Percentiles rank a stretch among this genome's conserved stretches.
These are phyloP conservation scores for Periophthalmodon schlosseri DNA, from an alignment of 2,113 vertebrate genomes.

Conservation along the genomic window DNA sequence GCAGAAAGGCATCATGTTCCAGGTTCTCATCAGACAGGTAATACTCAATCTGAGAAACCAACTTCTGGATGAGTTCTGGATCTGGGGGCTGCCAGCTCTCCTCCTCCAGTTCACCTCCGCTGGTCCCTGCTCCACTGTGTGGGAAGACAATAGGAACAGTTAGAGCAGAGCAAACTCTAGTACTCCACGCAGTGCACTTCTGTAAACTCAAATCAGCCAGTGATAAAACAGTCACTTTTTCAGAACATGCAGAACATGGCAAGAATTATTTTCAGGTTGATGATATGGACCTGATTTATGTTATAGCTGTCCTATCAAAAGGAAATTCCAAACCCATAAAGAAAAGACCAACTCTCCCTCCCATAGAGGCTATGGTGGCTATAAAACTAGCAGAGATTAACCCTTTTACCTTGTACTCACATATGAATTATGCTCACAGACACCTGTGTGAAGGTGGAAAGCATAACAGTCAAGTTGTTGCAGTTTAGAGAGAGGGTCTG, in stretches of 20 bases:
- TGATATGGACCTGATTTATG: slow-evolving; percentile 30
- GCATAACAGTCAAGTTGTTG: slow-evolving; percentile 28
- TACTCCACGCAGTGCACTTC: not conserved
- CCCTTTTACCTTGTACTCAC: too few relatives aligned
- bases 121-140: slow-evolving; percentile 79
- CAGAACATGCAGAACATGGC: slow-evolving; percentile 36
- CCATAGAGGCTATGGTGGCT: slow-evolving; percentile 58
- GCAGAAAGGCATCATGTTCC: slow-evolving; percentile 94
- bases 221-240: slow-evolving; percentile 37
- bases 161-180: slow-evolving; percentile 14
- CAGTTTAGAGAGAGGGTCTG: slow-evolving; percentile 52
- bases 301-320: not conserved
- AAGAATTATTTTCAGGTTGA: slow-evolving; percentile 10
- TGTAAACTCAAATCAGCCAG: slow-evolving; percentile 11
- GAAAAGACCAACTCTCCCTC: slow-evolving; percentile 50
- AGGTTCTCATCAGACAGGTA: slow-evolving; percentile 97
- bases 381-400: not conserved
- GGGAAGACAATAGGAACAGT: slow-evolving; percentile 33
- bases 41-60: slow-evolving; percentile 93
- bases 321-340: slow-evolving; percentile 40
- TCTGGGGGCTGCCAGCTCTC: slow-evolving; percentile 93
- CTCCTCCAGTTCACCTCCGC: slow-evolving; percentile 87
- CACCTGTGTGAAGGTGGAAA: not conserved
- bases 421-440: not conserved
- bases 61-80: slow-evolving; percentile 85